phyloP scores from a whole-genome alignment of 92 coral and sea anemone genomes.

The Chrysogorgia sp. region DNA sequence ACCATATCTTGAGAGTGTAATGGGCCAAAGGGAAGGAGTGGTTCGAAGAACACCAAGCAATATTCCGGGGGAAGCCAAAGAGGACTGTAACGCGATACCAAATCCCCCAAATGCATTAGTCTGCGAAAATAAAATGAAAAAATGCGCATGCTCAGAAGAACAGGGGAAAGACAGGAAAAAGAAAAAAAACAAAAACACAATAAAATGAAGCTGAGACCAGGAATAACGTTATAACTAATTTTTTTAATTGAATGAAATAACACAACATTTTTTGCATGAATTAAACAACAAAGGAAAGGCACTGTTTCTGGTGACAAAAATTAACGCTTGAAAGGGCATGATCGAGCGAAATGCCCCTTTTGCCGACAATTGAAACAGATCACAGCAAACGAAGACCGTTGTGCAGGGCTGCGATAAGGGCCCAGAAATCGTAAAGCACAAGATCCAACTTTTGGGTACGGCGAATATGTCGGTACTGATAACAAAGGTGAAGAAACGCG shows the following conservation, averaged over 20 bases:
- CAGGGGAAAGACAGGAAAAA: too few species aligned
- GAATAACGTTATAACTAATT: too few species aligned
- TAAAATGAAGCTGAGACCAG: too few species aligned
- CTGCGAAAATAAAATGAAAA: background rate
- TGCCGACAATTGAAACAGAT: conserved; percentile 9
- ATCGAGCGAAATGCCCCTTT: conserved; percentile 1
- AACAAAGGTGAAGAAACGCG: background rate
- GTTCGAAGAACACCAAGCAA: background rate
- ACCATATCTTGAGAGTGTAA: conserved; percentile 44
- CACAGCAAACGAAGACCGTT: too few species aligned
- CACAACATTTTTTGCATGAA: too few species aligned
- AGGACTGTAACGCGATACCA: background rate
- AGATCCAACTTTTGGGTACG: too few species aligned
- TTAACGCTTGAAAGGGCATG: background rate
- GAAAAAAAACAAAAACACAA: too few species aligned
- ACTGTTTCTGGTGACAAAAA: background rate
- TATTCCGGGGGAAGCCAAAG: background rate
- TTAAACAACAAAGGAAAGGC: background rate
- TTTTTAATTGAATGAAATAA: too few species aligned
- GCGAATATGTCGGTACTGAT: too few species aligned
- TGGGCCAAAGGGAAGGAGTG: conserved; percentile 43
- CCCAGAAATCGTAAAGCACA: too few species aligned
- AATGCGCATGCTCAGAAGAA: background rate
- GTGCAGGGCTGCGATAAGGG: too few species aligned
- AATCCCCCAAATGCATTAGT: background rate